Evolutionary conservation across 1,140 invertebrate genomes (phyloP).

Genomic region (Papilio glaucus): DNA sequence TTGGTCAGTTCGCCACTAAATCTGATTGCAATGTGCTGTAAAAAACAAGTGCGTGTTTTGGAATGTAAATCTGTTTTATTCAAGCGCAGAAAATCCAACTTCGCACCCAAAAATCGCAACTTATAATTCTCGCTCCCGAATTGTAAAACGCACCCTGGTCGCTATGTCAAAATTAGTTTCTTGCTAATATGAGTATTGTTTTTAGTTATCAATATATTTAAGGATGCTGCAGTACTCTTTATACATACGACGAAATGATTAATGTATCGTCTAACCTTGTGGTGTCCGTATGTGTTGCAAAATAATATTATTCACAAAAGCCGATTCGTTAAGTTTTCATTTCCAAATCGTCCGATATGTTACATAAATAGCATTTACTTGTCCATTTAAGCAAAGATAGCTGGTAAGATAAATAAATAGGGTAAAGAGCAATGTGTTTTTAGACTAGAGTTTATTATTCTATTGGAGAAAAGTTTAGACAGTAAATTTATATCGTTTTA

Average conservation of each 20-base stretch:
- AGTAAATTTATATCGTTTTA: slow-evolving; percentile 49
- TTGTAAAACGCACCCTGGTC: no score
- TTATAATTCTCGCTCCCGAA: no score
- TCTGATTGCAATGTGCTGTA: no score
- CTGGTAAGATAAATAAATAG: background rate
- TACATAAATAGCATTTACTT: slow-evolving; percentile 12
- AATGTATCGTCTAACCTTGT: slow-evolving; percentile 10
- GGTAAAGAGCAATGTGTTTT: no score
- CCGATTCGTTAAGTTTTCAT: slow-evolving; percentile 14
- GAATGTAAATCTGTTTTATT: no score
- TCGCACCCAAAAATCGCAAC: no score
- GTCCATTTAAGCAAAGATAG: background rate
- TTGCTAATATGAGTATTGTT: background rate
- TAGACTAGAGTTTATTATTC: no score
- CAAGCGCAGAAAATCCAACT: no score
- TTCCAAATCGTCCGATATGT: slow-evolving; percentile 7
- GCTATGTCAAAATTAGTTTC: background rate
- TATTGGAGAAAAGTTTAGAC: no score
- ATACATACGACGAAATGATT: slow-evolving; percentile 13
- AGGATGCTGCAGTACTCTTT: background rate
- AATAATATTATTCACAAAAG: slow-evolving; percentile 9
- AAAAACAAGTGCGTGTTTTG: no score
- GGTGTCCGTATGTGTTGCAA: slow-evolving; percentile 17
- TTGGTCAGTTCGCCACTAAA: no score
- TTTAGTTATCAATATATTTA: background rate